Evolutionary conservation across 2,888 invertebrate species (phyloP).

Genomic region (Stenolophus ochropezus): DNA sequence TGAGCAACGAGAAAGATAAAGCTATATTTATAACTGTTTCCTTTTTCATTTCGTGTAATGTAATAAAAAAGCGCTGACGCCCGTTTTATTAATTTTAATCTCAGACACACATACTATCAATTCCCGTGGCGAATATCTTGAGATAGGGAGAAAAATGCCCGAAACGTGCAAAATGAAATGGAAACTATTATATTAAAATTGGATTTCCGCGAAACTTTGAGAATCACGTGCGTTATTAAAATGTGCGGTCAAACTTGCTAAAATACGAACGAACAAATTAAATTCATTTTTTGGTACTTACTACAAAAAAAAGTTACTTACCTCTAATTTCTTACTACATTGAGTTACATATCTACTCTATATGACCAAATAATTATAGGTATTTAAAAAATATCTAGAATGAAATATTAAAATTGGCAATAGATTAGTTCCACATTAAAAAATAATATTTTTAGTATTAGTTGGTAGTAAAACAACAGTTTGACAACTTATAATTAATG

Average conservation of each 20-base stretch:
- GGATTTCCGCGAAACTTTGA: constrained; percentile 43
- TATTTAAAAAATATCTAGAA: too few relatives aligned
- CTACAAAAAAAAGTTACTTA: too few relatives aligned
- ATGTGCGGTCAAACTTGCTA: constrained; percentile 7
- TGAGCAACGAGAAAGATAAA: constrained; percentile 42
- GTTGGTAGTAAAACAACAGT: too few relatives aligned
- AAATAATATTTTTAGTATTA: too few relatives aligned
- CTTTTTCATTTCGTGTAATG: constrained; percentile 33
- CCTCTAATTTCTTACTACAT: too few relatives aligned
- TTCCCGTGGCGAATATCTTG: constrained; percentile 17
- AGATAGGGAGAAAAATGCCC: constrained; percentile 36
- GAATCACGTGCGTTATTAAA: constrained; percentile 37
- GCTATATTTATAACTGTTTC: constrained; percentile 47
- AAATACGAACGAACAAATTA: too few relatives aligned
- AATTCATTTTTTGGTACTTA: too few relatives aligned
- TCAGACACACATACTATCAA: constrained; percentile 40
- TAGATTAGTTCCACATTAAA: too few relatives aligned
- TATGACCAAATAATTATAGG: too few relatives aligned
- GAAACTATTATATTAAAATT: constrained; percentile 55
- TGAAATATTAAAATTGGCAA: too few relatives aligned
- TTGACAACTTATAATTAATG: too few relatives aligned
- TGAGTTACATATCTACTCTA: too few relatives aligned
- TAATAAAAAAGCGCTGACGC: constrained; percentile 41
- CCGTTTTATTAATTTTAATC: constrained; percentile 42
- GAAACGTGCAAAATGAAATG: constrained; percentile 47